Conservation (phyloP, 2,888 invertebrate genomes). For the Nomada flava region DNA sequence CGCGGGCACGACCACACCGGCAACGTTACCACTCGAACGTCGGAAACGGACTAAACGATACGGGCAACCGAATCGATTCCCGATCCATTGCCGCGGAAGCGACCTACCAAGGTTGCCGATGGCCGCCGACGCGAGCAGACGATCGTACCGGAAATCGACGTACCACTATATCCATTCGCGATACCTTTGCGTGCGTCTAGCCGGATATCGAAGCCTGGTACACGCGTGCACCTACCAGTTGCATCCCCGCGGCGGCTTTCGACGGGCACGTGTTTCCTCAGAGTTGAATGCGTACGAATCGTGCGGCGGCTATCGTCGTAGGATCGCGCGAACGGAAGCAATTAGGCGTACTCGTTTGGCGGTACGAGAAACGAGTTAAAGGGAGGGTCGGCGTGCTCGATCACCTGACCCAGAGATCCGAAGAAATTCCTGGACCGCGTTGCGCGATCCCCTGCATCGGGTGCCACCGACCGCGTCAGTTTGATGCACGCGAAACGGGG, state of each 20-base stretch:
- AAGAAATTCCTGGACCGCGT: constrained; percentile 31
- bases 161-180: background rate
- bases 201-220: background rate
- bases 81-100: constrained; percentile 7
- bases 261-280: background rate
- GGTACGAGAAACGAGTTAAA: background rate
- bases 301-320: background rate
- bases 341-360: constrained; percentile 29
- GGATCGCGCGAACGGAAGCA: constrained; percentile 17
- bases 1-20: background rate
- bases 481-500: constrained; percentile 24
- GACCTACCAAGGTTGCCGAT: background rate
- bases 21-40: constrained; percentile 12
- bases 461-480: constrained; percentile 37
- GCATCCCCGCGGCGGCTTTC: constrained; percentile 3
- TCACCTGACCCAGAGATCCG: constrained; percentile 22
- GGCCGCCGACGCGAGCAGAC: background rate
- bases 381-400: constrained; percentile 19
- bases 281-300: background rate
- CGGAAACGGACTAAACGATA: constrained; percentile 6
- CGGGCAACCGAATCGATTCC: background rate
- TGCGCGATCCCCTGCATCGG: constrained; percentile 21
- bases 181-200: background rate
- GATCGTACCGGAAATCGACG: background rate
- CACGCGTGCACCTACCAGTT: background rate